Evolutionary conservation across 2,797 vertebrate genomes (phyloP).

Genomic region (Rhabdomys pumilio): DNA sequence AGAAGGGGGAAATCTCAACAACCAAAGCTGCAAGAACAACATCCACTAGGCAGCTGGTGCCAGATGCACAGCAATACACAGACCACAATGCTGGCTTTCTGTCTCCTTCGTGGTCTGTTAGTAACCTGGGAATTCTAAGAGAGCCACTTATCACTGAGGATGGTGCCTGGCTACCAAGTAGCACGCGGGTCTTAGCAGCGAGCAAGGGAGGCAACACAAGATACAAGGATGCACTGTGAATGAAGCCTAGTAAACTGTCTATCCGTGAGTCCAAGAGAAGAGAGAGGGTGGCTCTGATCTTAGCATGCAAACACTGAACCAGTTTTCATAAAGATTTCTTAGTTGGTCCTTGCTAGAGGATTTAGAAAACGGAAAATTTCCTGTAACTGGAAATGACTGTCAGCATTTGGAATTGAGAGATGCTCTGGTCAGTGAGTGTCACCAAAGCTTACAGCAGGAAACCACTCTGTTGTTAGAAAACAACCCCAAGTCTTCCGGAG

Average conservation of each 20-base stretch:
- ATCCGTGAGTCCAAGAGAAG: not conserved
- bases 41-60: not conserved
- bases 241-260: not conserved
- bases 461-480: conserved; percentile 7
- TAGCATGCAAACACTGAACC: not conserved
- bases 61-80: not conserved
- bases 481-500: not conserved
- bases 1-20: not conserved
- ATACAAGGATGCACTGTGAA: not conserved
- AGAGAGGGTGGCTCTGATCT: not conserved
- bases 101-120: not conserved
- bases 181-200: not conserved
- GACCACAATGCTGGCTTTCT: not conserved
- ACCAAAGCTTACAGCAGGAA: not conserved
- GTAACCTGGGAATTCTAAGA: not conserved
- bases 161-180: not conserved
- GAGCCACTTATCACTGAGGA: not conserved
- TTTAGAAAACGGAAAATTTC: not conserved
- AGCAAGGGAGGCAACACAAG: not conserved
- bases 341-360: not conserved
- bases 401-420: not conserved
- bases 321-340: not conserved
- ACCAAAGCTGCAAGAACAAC: conserved; percentile 17
- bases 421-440: not conserved
- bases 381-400: not conserved